phyloP scores from a whole-genome alignment of 1,140 invertebrate species.

The Wasmannia auropunctata region DNA sequence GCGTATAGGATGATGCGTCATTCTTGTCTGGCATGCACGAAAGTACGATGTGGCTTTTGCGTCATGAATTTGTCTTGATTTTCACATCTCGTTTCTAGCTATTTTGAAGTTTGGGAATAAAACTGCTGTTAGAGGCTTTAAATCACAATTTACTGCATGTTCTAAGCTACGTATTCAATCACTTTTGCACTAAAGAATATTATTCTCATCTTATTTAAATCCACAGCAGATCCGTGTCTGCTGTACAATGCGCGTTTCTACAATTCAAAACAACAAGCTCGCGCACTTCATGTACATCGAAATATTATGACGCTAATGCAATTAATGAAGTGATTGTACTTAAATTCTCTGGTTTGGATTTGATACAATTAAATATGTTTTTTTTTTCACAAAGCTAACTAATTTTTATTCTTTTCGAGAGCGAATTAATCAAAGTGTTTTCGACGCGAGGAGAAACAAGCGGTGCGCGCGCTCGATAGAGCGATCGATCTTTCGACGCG shows the following conservation, averaged over 20 bases:
- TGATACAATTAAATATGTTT: not conserved
- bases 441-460: not conserved
- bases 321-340: too few relatives aligned
- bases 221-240: not conserved
- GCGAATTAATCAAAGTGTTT: conserved; percentile 4
- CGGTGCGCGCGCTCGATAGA: not conserved
- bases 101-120: not conserved
- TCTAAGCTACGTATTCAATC: not conserved
- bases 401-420: not conserved
- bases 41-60: not conserved
- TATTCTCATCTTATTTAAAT: not conserved
- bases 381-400: not conserved
- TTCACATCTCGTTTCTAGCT: not conserved
- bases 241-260: not conserved
- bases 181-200: not conserved
- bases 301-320: not conserved
- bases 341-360: not conserved
- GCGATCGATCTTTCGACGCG: conserved; percentile 48
- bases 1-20: not conserved
- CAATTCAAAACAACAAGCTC: not conserved
- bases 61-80: not conserved
- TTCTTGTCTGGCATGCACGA: not conserved
- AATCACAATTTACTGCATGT: too few relatives aligned
- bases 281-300: not conserved
- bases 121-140: not conserved